Evolutionary conservation across 2,113 vertebrate species (phyloP).

Genomic region (Lepus europaeus): DNA sequence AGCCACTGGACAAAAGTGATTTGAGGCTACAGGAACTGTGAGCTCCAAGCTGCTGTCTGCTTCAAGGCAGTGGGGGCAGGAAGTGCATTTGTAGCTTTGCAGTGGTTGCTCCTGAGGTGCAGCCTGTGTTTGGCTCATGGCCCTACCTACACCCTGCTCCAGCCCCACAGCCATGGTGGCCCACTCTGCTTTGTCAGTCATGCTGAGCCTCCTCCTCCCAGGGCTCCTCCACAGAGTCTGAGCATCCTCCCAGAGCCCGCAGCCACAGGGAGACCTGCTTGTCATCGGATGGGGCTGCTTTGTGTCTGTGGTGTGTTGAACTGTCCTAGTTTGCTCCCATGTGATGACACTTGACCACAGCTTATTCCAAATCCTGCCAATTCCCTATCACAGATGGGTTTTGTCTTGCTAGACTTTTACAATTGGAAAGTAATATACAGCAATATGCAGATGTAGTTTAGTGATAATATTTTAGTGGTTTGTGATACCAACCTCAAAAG

Average conservation of each 20-base stretch:
- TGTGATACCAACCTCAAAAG: slow-evolving; percentile 33
- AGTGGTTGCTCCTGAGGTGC: neutral
- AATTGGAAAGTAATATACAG: neutral
- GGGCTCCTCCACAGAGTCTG: neutral
- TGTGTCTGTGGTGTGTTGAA: neutral
- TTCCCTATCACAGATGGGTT: neutral
- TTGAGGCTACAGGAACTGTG: neutral
- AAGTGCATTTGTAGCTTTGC: neutral
- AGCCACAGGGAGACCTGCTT: neutral
- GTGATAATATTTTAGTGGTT: neutral
- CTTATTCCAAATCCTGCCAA: neutral
- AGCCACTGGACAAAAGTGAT: neutral
- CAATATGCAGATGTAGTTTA: neutral
- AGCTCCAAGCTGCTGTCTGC: neutral
- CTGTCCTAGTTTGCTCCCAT: neutral
- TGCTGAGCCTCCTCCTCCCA: neutral
- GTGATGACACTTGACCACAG: neutral
- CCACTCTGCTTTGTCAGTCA: neutral
- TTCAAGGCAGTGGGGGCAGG: neutral
- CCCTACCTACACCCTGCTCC: neutral
- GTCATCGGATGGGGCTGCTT: neutral
- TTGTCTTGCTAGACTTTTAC: neutral
- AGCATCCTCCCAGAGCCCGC: neutral
- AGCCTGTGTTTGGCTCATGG: neutral
- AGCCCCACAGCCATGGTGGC: neutral